Evolutionary conservation across 35 echinoderm and acorn worm genomes (phyloP), one percentile per base, ranked within the genome.

Genomic region (Stichopus chloronotus): DNA sequence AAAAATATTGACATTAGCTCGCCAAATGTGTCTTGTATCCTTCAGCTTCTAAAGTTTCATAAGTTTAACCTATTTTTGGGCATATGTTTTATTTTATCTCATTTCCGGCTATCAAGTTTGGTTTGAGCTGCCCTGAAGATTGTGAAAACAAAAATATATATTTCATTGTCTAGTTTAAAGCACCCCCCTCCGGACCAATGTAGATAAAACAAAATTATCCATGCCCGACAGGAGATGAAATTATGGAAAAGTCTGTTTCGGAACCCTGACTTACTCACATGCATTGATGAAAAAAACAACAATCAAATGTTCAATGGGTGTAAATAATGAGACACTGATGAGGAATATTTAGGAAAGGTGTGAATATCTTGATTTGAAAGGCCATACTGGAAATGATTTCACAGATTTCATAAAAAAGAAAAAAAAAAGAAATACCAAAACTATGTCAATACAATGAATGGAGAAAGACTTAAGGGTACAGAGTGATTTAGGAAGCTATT

Each of bases 351-450:
- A 79, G 77, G 11, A 79, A 52, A 79, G 77, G 77, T 79, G 77
- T 79, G 77, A 79, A 79, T 5, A 79, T 13, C 77, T 79, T 19
- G 77, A 79, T 79, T 13, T 79, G 77, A 21, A 79, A 79, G 77
- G 77, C 22, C 77, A 52, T 79, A 79, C 77, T 21, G 21, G 77
- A 22, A 79, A 79, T 21, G 77, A 79, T 22, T 79, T 43, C 19
- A 79, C 77, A 79, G 77, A 79, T 79, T 79, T 21, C 77, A 79
- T 21, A 79, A 79, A 79, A 79, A 79, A 79, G 21, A 22, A 79
- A 13, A 79, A 13, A 79, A 79, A 22, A 21, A 21, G 77, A 79
- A 79, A 79, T 21, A 79, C 22, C 22, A 21, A 79, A 71, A n/a
- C 11, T n/a, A 71, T 11, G 65, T 11, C 65, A n/a, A 11, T 71